phyloP scores from a whole-genome alignment of 2,888 invertebrate species.

The Tachystola acroxantha region DNA sequence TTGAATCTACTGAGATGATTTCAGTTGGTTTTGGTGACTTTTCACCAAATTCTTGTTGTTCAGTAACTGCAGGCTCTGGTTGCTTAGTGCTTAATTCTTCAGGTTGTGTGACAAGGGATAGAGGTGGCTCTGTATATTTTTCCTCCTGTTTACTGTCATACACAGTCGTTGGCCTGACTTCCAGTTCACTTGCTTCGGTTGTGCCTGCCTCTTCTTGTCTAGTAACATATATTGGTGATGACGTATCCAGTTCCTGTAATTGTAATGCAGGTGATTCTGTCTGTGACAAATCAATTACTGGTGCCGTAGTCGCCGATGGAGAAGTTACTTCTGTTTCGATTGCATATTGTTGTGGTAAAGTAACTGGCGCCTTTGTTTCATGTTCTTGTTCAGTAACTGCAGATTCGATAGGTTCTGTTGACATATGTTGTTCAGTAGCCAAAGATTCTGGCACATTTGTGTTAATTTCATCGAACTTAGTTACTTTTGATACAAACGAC shows the following conservation, averaged over 20 bases:
- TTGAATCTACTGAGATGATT: conserved; percentile 2
- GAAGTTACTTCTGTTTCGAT: conserved; percentile 14
- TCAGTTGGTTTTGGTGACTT: conserved; percentile 1
- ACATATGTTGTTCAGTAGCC: conserved; percentile 10
- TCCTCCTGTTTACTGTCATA: neutral
- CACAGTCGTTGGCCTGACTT: neutral
- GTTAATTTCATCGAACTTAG: neutral
- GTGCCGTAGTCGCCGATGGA: neutral
- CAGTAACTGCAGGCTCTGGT: conserved; percentile 6
- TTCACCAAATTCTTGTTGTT: neutral
- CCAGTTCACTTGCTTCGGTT: neutral
- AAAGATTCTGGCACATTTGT: conserved; percentile 12
- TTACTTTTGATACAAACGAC: conserved; percentile 6
- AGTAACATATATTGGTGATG: neutral
- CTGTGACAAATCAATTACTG: conserved; percentile 1
- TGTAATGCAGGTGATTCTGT: conserved; percentile 1
- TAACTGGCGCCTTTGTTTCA: conserved; percentile 17
- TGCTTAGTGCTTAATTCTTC: conserved; percentile 8
- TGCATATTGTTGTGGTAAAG: conserved; percentile 13
- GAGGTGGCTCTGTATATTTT: conserved; percentile 14
- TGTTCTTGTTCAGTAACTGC: conserved; percentile 10
- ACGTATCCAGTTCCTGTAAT: neutral
- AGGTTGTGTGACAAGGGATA: conserved; percentile 15
- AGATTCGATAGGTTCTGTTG: conserved; percentile 11
- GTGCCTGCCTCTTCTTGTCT: neutral